A percentile compares a stretch with the other conserved stretches of the same genome.
Evolutionary conservation across 2,797 vertebrate species (phyloP).

Genomic region (Darevskia mixta): DNA sequence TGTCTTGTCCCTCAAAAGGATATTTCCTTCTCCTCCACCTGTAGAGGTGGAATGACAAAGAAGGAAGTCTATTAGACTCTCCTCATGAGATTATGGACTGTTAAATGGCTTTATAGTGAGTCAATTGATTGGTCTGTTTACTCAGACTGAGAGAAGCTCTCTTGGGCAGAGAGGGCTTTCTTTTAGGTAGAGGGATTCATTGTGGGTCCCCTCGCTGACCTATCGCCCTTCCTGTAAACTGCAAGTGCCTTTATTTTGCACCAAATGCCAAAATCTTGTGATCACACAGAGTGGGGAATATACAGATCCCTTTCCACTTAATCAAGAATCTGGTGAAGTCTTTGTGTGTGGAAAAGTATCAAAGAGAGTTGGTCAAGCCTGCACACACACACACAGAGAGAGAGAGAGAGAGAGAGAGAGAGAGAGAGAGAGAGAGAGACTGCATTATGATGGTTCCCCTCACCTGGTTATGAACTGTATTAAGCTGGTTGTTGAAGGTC

Average conservation of each 20-base stretch:
- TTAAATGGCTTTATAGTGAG: neutral
- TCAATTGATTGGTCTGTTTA: neutral
- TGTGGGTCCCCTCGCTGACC: neutral
- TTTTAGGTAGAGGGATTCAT: neutral
- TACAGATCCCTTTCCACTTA: neutral
- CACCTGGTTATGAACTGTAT: constrained; percentile 96
- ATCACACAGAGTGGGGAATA: neutral
- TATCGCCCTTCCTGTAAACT: neutral
- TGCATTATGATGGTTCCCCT: constrained; percentile 40
- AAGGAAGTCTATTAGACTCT: neutral
- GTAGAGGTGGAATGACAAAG: neutral
- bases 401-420: too few species aligned
- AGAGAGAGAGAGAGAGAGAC: neutral
- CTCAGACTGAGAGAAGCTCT: neutral
- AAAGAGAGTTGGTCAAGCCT: neutral
- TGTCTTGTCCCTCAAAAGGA: neutral
- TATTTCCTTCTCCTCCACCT: neutral
- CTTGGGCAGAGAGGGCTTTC: neutral
- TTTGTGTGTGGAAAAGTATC: neutral
- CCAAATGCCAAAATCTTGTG: neutral
- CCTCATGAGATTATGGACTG: neutral
- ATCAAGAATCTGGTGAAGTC: too few species aligned
- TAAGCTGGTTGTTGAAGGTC: constrained; percentile 99
- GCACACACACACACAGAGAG: neutral
- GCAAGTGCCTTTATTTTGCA: neutral